These are phyloP conservation scores for Heliconius congener DNA, from an alignment of 1,140 invertebrate genomes.

Conservation along the genomic window DNA sequence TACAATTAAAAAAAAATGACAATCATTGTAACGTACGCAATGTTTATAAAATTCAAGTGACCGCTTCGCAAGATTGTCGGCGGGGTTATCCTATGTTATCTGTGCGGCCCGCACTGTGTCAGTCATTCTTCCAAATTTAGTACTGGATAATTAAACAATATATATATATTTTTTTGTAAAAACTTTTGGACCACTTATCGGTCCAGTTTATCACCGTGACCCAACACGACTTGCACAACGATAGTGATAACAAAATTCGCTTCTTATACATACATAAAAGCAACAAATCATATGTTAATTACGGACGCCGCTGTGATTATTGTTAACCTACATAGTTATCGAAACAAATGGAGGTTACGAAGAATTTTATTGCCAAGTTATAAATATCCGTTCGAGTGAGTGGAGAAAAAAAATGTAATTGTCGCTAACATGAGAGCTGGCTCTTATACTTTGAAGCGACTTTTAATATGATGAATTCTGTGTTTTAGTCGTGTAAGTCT, in stretches of 20 bases:
- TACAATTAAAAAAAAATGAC: background rate
- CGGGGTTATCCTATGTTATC: conserved; percentile 55
- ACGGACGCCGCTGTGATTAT: conserved; percentile 33
- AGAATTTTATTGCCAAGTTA: conserved; percentile 22
- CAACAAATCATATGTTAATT: conserved; percentile 41
- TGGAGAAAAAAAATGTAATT: conserved; percentile 11
- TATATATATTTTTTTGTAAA: conserved; percentile 35
- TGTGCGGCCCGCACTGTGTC: conserved; percentile 39
- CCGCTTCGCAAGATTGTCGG: conserved; percentile 43
- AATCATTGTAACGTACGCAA: conserved; percentile 19
- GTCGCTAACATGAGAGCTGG: background rate
- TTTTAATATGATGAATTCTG: conserved; percentile 1
- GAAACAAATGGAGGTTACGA: conserved; percentile 21
- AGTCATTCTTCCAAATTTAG: conserved; percentile 52
- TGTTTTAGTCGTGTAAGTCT: background rate
- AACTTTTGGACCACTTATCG: conserved; percentile 53
- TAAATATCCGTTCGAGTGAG: conserved; percentile 18
- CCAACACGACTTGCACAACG: conserved; percentile 53
- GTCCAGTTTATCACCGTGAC: conserved; percentile 52
- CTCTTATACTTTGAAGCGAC: background rate
- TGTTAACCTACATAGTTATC: conserved; percentile 43
- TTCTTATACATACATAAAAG: conserved; percentile 34
- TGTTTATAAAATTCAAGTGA: conserved; percentile 34
- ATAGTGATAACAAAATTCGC: conserved; percentile 49
- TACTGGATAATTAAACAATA: conserved; percentile 47